Evolutionary conservation across 2,113 vertebrate genomes (phyloP).

Genomic region (Bambusicola thoracicus): DNA sequence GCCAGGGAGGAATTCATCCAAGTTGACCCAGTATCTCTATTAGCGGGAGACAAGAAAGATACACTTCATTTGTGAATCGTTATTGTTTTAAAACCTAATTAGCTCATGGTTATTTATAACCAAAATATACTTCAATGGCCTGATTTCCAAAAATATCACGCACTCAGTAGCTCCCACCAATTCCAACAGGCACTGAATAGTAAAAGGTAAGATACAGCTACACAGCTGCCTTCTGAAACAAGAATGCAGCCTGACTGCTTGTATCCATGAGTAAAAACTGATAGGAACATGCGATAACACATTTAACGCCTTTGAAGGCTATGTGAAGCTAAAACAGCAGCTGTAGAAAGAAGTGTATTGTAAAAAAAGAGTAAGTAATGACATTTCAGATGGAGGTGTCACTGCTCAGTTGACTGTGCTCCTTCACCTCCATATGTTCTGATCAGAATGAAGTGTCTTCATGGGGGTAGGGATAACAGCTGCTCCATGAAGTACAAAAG

Average conservation of each 20-base stretch:
- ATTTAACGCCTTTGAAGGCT: neutral
- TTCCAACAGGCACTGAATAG: neutral
- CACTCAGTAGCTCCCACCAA: neutral
- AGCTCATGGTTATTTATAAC: constrained; percentile 48
- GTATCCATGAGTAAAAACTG: neutral
- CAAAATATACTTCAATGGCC: neutral
- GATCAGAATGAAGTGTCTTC: neutral
- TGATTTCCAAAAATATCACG: constrained; percentile 32
- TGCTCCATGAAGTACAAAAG: neutral
- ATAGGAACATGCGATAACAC: neutral
- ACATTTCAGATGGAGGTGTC: neutral
- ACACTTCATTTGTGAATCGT: neutral
- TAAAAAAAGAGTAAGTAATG: neutral
- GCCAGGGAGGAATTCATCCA: neutral
- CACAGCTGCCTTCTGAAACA: neutral
- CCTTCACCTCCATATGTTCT: neutral
- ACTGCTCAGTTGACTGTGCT: neutral
- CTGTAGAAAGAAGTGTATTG: neutral
- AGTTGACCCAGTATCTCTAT: neutral
- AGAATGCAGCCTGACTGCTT: neutral
- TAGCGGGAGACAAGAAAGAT: neutral
- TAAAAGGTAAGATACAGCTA: neutral
- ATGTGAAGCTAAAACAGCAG: neutral
- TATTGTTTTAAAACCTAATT: neutral
- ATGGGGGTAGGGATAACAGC: rapidly evolving